Conservation (phyloP, 2,888 invertebrate genomes). For the Macrophya annulata region DNA sequence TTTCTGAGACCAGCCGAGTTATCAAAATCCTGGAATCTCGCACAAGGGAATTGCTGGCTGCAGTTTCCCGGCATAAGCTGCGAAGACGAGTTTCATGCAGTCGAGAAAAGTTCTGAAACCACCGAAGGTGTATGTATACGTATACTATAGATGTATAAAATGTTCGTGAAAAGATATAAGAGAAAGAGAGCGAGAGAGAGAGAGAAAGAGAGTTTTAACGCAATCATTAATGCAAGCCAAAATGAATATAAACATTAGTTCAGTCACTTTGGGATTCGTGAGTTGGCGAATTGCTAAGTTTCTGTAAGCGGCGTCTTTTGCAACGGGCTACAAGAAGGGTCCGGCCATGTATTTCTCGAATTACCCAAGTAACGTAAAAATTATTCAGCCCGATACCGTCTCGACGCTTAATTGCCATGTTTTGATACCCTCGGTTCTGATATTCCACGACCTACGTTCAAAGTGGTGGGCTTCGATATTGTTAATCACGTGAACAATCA, state of each 20-base stretch:
- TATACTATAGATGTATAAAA: neutral
- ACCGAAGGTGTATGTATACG: neutral
- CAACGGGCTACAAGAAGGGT: neutral
- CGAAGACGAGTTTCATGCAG: conserved; percentile 20
- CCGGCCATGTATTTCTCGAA: neutral
- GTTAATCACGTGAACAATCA: neutral
- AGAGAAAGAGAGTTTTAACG: conserved; percentile 65
- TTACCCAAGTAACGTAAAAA: conserved; percentile 10
- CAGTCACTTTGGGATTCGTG: conserved; percentile 68
- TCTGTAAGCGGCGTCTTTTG: conserved; percentile 26
- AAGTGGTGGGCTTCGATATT: neutral
- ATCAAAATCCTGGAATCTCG: neutral
- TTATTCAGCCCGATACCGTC: neutral
- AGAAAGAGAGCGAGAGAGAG: neutral
- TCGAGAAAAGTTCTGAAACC: conserved; percentile 12
- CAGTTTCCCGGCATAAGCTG: conserved; percentile 5
- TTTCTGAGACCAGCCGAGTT: neutral
- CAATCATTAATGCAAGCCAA: conserved; percentile 72
- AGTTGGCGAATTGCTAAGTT: conserved; percentile 43
- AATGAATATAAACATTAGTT: conserved; percentile 74
- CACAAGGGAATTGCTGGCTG: conserved; percentile 5
- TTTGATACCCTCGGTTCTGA: neutral
- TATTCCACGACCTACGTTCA: neutral
- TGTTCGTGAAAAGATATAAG: neutral
- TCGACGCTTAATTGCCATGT: neutral